Conservation (phyloP, 2,113 vertebrate species). For the Megaceryle maxima region DNA sequence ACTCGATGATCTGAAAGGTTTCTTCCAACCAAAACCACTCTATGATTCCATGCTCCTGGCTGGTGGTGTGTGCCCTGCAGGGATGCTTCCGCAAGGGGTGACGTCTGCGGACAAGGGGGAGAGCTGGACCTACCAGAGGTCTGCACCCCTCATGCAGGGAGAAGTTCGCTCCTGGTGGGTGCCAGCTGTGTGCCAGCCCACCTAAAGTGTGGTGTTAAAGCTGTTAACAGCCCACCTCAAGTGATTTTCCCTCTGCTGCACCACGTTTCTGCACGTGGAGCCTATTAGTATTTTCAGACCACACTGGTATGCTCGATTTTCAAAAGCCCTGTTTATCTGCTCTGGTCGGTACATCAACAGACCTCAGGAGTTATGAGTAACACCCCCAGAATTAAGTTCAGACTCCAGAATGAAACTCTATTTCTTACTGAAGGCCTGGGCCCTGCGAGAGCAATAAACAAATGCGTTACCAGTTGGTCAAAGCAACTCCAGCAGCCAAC, state of each 20-base stretch:
- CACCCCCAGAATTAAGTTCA: background rate
- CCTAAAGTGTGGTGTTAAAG: background rate
- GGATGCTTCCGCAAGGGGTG: fast-evolving
- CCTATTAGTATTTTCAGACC: background rate
- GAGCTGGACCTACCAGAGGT: background rate
- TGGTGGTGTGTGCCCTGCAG: background rate
- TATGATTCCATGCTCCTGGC: background rate
- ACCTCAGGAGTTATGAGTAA: background rate
- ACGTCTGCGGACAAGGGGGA: fast-evolving
- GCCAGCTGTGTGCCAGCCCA: background rate
- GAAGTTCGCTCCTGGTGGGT: background rate
- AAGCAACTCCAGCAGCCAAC: background rate
- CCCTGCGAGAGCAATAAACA: background rate
- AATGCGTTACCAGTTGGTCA: background rate
- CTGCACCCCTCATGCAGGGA: background rate
- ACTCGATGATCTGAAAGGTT: too few species aligned
- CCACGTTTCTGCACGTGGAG: fast-evolving
- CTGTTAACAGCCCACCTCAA: too few species aligned
- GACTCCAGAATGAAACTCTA: background rate
- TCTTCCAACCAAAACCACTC: too few species aligned
- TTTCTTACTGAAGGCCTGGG: background rate
- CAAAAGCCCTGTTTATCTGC: background rate
- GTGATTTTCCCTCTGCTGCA: background rate
- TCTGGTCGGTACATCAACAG: fast-evolving
- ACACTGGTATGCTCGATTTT: fast-evolving